Conservation (phyloP, 2,113 vertebrate genomes). For the Steatornis caripensis region DNA sequence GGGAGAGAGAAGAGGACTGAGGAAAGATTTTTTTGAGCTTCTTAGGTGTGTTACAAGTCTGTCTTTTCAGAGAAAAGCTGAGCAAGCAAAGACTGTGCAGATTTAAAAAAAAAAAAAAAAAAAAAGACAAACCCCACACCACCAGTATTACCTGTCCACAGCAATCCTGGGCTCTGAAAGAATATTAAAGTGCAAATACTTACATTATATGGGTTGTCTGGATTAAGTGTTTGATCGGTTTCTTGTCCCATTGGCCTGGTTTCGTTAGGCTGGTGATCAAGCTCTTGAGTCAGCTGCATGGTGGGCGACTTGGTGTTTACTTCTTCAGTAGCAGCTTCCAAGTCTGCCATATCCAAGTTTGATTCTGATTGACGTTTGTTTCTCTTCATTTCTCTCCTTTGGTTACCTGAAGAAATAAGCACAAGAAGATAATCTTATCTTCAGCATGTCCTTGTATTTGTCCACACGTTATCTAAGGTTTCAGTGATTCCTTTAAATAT, state of each 20-base stretch:
- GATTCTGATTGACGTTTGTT: conserved; percentile 72
- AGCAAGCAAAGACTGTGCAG: background rate
- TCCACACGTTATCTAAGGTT: background rate
- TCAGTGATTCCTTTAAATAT: background rate
- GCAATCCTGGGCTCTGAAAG: background rate
- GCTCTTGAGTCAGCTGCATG: conserved; percentile 7
- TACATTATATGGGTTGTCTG: conserved; percentile 93
- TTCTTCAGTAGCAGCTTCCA: conserved; percentile 59
- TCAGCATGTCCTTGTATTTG: background rate
- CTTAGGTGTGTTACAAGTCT: background rate
- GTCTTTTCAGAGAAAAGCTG: background rate
- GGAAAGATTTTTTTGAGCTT: background rate
- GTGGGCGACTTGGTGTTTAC: conserved; percentile 15
- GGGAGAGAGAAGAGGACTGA: background rate
- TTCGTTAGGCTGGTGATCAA: conserved; percentile 48
- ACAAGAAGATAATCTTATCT: background rate
- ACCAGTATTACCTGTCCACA: background rate
- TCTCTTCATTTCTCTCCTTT: conserved; percentile 75
- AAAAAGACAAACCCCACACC: too few species aligned
- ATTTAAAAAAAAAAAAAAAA: background rate
- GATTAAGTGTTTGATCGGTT: conserved; percentile 76
- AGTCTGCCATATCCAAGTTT: conserved; percentile 16
- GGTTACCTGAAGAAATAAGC: conserved; percentile 74
- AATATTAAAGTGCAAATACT: conserved; percentile 33
- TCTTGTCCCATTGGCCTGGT: conserved; percentile 67